Conservation (phyloP, 2,113 vertebrate genomes). For the Penelope pileata region DNA sequence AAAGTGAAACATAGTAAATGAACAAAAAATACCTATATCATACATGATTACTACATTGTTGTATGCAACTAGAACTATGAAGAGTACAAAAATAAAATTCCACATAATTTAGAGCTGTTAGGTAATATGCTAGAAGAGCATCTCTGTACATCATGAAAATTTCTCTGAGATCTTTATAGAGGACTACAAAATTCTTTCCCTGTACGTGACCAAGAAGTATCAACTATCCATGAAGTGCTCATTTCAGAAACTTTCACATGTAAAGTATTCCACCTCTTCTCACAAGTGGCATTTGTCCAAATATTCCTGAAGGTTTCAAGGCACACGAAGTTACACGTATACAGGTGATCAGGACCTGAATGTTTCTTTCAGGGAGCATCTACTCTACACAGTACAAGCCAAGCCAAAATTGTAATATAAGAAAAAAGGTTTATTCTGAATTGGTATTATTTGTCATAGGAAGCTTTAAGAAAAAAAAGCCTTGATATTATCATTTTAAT, state of each 20-base stretch:
- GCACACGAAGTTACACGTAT: not conserved
- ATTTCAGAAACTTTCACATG: not conserved
- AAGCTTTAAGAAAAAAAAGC: not conserved
- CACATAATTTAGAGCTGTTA: not conserved
- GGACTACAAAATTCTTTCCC: not conserved
- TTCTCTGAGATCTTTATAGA: rapidly evolving
- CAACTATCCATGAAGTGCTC: not conserved
- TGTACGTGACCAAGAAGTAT: not conserved
- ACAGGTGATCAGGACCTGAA: not conserved
- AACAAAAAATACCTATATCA: not conserved
- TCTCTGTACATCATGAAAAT: not conserved
- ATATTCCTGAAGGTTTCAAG: not conserved
- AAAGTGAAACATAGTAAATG: not conserved
- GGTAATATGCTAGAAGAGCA: not conserved
- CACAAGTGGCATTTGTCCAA: not conserved
- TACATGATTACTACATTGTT: not conserved
- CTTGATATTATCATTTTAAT: not conserved
- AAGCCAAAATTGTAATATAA: not conserved
- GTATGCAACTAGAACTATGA: not conserved
- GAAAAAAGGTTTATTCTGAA: not conserved
- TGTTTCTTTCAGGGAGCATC: not conserved
- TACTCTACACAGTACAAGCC: not conserved
- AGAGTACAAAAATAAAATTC: not conserved
- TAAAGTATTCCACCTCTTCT: not conserved
- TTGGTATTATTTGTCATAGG: not conserved